Conservation (phyloP, 92 coral and sea anemone species). For the Palythoa grandis region DNA sequence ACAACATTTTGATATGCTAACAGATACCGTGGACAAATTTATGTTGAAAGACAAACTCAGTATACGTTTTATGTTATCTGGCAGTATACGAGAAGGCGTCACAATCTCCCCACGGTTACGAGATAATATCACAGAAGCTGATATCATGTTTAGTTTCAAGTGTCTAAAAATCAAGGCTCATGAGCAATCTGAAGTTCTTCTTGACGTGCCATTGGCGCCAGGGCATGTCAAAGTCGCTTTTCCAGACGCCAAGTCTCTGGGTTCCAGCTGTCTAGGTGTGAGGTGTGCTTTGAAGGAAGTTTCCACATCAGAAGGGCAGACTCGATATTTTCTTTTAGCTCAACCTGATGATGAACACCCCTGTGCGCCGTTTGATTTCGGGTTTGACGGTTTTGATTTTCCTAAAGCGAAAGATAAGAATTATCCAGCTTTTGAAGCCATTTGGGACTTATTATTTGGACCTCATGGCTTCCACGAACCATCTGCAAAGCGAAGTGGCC, state of each 20-base stretch:
- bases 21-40: not conserved
- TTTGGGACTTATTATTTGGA: not conserved
- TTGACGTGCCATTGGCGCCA: conserved; percentile 26
- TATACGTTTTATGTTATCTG: conserved; percentile 2
- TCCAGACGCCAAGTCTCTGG: not conserved
- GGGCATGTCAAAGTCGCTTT: conserved; percentile 13
- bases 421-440: not conserved
- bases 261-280: not conserved
- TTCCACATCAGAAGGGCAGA: not conserved
- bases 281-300: not conserved
- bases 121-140: not conserved
- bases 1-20: not conserved
- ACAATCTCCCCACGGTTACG: not conserved
- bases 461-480: conserved; percentile 24
- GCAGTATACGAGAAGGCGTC: conserved; percentile 22
- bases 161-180: conserved; percentile 2
- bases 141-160: conserved; percentile 32
- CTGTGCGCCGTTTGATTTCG: conserved; percentile 26
- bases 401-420: not conserved
- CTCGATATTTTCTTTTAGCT: conserved; percentile 1
- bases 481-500: conserved; percentile 6
- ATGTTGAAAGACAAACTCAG: not conserved
- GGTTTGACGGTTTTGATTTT: not conserved
- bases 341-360: conserved; percentile 22
- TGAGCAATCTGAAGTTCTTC: not conserved